Evolutionary conservation across 2,797 vertebrate genomes (phyloP).

Genomic region (Ctenopoma multispine): DNA sequence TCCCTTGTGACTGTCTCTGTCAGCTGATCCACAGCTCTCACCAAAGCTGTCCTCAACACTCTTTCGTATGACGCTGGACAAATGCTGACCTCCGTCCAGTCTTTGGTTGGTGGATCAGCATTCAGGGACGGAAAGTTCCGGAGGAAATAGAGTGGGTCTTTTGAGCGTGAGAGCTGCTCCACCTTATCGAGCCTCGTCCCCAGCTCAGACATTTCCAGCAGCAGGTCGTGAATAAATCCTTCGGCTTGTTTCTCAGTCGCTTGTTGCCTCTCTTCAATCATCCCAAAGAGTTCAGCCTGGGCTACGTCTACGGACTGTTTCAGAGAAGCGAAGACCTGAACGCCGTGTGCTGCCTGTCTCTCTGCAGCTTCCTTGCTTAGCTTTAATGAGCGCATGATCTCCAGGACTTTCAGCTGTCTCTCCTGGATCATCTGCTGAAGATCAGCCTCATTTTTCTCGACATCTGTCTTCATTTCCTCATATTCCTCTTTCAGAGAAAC

Average conservation of each 20-base stretch:
- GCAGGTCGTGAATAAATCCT: conserved; percentile 24
- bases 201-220: conserved; percentile 41
- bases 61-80: neutral
- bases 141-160: conserved; percentile 17
- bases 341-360: neutral
- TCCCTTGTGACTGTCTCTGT: neutral
- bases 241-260: conserved; percentile 7
- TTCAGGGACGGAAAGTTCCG: neutral
- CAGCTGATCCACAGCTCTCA: conserved; percentile 22
- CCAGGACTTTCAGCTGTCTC: conserved; percentile 16
- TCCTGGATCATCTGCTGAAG: conserved; percentile 31
- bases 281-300: conserved; percentile 9
- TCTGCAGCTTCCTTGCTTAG: conserved; percentile 22
- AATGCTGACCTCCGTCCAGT: conserved; percentile 18
- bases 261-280: conserved; percentile 11
- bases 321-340: conserved; percentile 21
- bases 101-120: conserved; percentile 1
- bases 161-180: conserved; percentile 2
- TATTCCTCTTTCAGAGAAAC: conserved; percentile 21
- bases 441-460: neutral
- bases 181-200: neutral
- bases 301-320: conserved; percentile 6
- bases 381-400: conserved; percentile 19
- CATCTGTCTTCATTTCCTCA: conserved; percentile 3
- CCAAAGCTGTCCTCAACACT: neutral